Evolutionary conservation across 2,797 vertebrate species (phyloP), one percentile per base, ranked within the genome.

Genomic region (Lutjanus argentimaculatus): DNA sequence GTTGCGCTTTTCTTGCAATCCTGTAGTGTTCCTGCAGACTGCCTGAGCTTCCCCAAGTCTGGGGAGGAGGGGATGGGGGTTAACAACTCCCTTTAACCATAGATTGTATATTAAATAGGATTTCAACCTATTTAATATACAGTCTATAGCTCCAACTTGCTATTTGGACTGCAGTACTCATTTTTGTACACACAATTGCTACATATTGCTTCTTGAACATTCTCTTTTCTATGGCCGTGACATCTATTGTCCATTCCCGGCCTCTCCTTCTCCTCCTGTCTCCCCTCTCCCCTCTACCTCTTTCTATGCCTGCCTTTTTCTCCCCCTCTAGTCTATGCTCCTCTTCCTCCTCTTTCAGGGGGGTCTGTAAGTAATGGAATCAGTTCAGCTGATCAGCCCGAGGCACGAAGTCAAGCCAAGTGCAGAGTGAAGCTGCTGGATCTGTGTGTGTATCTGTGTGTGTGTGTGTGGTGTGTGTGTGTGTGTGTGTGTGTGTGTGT

Each of bases 341-440:
- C 72, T 85, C 72, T 87, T 68, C 86, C 73, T 71, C 74, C 64
- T 82, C 86, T 91, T 91, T 87, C 80, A 89, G 83, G 85, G 83
- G 86, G 89, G 90, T 91, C 87, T 91, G 92, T 94, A 91, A 93
- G 91, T 91, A 92, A 93, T 93, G 91, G 87, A 92, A 91, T 93
- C 84, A 90, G 89, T 95, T 93, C 86, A 91, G 92, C 89, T 94
- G 92, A 93, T 89, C 90, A 90, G 93, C 95, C 94, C 61, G 83
- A 93, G 95, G 95, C 92, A 88, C 83, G 78, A 89, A 93, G 94
- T 94, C 91, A 93, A 92, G 91, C 86, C 88, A 80, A 94, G 92
- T 91, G 89, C 92, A 91, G 85, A 88, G 87, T 53, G 82, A 88
- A 88, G 78, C 82, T 84, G 80, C 88, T 91, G 83, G 69, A 89